Base-by-base conservation (phyloP, 2,113 vertebrate genomes). In the Elephantulus edwardii region DNA sequence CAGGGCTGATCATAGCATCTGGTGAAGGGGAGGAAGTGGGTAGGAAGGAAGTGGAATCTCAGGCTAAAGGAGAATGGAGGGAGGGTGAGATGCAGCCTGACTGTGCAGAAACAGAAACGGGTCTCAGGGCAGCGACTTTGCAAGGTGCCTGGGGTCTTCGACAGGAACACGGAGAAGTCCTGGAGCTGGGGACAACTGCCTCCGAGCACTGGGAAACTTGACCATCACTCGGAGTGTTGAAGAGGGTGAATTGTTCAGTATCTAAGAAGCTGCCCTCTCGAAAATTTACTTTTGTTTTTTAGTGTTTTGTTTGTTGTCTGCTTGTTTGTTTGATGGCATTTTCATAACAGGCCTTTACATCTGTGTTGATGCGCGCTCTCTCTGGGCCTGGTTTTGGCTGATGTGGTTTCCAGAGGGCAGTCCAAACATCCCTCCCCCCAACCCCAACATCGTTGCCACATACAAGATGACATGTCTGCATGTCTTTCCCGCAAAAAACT, bases 1-100 rank as follows among this genome's bases (percentile, higher is more conserved):
- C 75, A 75, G 0, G 44, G 0, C 46, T 38, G 92, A 91, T 91
- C 56, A 94, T 16, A 96, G 95, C 66, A 92, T 70, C 83, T 92
- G 76, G 71, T n/a, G 91, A 94, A 94, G 28, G 44, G 88, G 79
- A n/a, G 82, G 74, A 86, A 28, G 60, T 54, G 5, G 76, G 92
- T 90, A 80, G 40, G 80, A 5, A 8, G 35, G 35, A 48, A 46
- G 20, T 60, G 88, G 0, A 0, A 68, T 70, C 74, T 50, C 64
- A 46, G 83, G 30, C 44, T 1, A 40, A 26, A 52, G 16, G 56
- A 8, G 28, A 91, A 26, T 20, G 42, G 68, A 84, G 14, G 8
- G 35, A 83, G 77, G 28, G 19, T 68, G 40, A n/a, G n/a, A 52
- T 30, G 19, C 26, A 35, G 40, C 46, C 5, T 1, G 33, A 0